Percentiles rank a stretch among this genome's conserved stretches.
Conservation (phyloP, 2,113 vertebrate species). For the Ceratotherium simum region DNA sequence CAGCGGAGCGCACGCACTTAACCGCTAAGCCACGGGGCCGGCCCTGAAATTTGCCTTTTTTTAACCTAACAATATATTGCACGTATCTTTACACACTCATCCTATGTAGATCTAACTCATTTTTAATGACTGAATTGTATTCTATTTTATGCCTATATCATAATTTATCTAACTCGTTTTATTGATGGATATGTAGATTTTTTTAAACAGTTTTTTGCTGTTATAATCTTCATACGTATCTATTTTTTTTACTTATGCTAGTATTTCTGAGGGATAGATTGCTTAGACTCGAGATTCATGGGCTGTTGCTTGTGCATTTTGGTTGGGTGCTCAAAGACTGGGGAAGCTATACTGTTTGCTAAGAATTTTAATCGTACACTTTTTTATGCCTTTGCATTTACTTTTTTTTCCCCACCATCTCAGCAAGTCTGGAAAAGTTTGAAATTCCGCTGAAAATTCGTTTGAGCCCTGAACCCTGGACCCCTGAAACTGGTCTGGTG, state of each 20-base stretch:
- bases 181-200: neutral
- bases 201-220: neutral
- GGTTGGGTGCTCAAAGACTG: neutral
- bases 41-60: neutral
- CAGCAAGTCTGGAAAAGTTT: slow-evolving; percentile 96
- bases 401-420: neutral
- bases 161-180: slow-evolving; percentile 3
- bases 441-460: slow-evolving; percentile 96
- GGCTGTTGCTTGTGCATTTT: neutral
- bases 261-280: neutral
- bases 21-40: too few species aligned
- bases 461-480: slow-evolving; percentile 95
- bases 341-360: neutral
- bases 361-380: neutral
- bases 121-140: neutral
- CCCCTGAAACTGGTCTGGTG: slow-evolving; percentile 96
- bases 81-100: neutral
- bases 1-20: too few species aligned
- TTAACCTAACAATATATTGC: neutral
- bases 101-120: neutral
- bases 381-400: neutral
- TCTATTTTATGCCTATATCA: neutral
- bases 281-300: neutral
- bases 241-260: neutral
- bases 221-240: neutral